Percentiles rank a stretch among this genome's conserved stretches.
phyloP scores from a whole-genome alignment of 2,113 vertebrate genomes.

The Symphodus melops region DNA sequence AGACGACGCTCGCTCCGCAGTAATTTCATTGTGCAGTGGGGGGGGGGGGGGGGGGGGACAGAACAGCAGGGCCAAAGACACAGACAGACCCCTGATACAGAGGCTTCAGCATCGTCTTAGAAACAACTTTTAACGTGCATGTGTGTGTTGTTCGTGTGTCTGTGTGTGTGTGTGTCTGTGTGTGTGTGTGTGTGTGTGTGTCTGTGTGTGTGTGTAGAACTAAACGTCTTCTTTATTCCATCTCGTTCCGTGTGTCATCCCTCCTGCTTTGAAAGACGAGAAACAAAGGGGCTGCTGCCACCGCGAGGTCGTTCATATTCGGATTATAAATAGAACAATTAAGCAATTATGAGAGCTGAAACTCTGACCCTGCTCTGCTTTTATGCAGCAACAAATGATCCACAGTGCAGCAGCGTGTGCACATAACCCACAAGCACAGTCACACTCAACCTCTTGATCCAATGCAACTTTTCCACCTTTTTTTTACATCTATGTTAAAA shows the following conservation, averaged over 20 bases:
- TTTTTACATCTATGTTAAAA: no score
- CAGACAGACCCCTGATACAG: slow-evolving; percentile 66
- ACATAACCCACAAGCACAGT: not conserved
- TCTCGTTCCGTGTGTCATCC: not conserved
- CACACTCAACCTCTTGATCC: not conserved
- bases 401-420: not conserved
- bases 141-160: not conserved
- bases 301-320: slow-evolving; percentile 9
- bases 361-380: slow-evolving; percentile 39
- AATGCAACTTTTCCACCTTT: not conserved
- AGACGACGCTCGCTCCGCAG: slow-evolving; percentile 75
- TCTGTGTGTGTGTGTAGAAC: slow-evolving; percentile 1
- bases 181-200: slow-evolving; percentile 1
- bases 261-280: slow-evolving; percentile 27
- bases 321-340: slow-evolving; percentile 49
- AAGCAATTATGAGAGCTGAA: slow-evolving; percentile 33
- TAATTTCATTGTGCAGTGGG: slow-evolving; percentile 83
- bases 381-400: slow-evolving; percentile 23
- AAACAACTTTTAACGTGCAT: not conserved
- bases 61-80: slow-evolving; percentile 65
- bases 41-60: not conserved
- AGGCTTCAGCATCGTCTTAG: slow-evolving; percentile 39
- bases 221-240: slow-evolving; percentile 3
- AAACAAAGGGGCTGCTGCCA: slow-evolving; percentile 12
- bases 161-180: not conserved